A percentile compares a stretch with the other conserved stretches of the same genome.
These are phyloP conservation scores for Callyntrura sp. DNA, from an alignment of 2,888 invertebrate genomes.

Conservation along the genomic window DNA sequence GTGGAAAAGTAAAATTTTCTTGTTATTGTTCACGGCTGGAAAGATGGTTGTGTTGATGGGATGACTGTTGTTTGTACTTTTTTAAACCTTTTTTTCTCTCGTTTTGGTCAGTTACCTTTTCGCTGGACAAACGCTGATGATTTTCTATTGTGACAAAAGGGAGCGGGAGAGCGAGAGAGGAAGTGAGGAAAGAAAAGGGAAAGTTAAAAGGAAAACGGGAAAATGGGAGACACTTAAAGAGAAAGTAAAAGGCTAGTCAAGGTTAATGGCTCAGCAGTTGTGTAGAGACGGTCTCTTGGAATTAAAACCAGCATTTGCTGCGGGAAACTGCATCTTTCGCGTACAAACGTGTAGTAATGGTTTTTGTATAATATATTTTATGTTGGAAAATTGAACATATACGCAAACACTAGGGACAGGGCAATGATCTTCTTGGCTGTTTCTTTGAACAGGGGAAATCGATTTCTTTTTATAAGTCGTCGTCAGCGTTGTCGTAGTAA, in stretches of 20 bases:
- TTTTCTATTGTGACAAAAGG: constrained; percentile 50
- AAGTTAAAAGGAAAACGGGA: constrained; percentile 34
- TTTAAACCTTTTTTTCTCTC: too few relatives aligned
- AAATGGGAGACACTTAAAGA: constrained; percentile 31
- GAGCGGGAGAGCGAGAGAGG: constrained; percentile 6
- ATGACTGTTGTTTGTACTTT: constrained; percentile 36
- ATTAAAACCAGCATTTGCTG: constrained; percentile 66
- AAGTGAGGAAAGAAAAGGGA: constrained; percentile 25
- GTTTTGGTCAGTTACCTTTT: constrained; percentile 68
- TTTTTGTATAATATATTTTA: neutral
- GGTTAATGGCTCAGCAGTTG: constrained; percentile 72
- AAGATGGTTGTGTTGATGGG: constrained; percentile 28
- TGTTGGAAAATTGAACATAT: neutral
- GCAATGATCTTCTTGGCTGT: constrained; percentile 74
- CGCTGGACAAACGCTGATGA: constrained; percentile 1
- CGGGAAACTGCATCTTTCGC: constrained; percentile 13
- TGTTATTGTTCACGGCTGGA: constrained; percentile 68
- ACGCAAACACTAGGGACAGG: constrained; percentile 43
- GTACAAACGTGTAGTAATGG: neutral
- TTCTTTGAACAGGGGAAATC: constrained; percentile 70
- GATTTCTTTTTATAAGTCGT: constrained; percentile 69
- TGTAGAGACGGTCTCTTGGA: constrained; percentile 55
- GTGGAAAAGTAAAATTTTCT: constrained; percentile 59
- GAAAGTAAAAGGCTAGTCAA: constrained; percentile 56
- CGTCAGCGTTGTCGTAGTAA: too few relatives aligned